These are phyloP conservation scores for Gymnoscopelus microlampas DNA, from an alignment of 2,797 vertebrate species.

Conservation along the genomic window DNA sequence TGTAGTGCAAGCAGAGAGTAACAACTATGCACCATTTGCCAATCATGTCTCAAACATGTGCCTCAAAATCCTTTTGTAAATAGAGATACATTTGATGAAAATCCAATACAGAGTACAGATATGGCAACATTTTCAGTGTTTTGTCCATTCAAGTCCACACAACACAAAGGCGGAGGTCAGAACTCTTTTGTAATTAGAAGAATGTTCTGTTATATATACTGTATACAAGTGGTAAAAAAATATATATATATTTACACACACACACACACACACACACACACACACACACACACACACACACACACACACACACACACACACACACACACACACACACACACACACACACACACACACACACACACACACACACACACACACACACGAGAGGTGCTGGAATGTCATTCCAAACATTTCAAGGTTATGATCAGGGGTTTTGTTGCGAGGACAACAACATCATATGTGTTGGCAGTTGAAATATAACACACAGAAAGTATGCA, in stretches of 20 bases:
- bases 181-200: no score
- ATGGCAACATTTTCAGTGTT: no score
- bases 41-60: background rate
- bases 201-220: background rate
- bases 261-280: slow-evolving; percentile 1
- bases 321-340: slow-evolving; percentile 5
- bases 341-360: background rate
- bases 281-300: slow-evolving; percentile 9
- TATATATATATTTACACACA: no score
- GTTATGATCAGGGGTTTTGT: slow-evolving; percentile 53
- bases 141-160: no score
- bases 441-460: slow-evolving; percentile 42
- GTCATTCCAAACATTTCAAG: slow-evolving; percentile 54
- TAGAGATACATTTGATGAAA: no score
- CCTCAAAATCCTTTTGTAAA: no score
- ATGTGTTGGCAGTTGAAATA: slow-evolving; percentile 61
- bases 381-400: background rate
- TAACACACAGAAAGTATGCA: slow-evolving; percentile 54
- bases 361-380: background rate
- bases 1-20: background rate
- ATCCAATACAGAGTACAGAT: no score
- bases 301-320: slow-evolving; percentile 11
- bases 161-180: no score
- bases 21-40: background rate
- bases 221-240: background rate